These are phyloP conservation scores for Rhorus exstirpatorius DNA, from an alignment of 2,888 invertebrate genomes.

Conservation along the genomic window DNA sequence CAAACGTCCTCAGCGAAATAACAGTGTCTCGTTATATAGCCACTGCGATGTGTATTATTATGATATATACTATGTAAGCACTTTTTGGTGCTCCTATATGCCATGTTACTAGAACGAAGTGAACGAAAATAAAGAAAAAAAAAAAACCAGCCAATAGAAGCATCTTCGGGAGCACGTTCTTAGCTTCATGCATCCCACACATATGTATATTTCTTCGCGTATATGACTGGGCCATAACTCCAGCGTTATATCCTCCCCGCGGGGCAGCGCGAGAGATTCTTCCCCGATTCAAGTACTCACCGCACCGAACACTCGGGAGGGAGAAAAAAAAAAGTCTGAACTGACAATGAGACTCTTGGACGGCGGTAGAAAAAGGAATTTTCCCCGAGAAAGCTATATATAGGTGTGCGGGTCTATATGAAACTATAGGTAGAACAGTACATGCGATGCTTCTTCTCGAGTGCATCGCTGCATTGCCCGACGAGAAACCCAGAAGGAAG, in stretches of 20 bases:
- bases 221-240: neutral
- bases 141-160: too few species aligned
- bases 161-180: too few species aligned
- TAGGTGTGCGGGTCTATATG: neutral
- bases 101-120: too few species aligned
- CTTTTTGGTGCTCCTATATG: too few species aligned
- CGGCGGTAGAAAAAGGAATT: conserved; percentile 14
- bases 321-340: conserved; percentile 60
- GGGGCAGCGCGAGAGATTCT: conserved; percentile 1
- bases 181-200: too few species aligned
- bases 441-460: conserved; percentile 46
- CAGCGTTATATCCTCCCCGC: neutral
- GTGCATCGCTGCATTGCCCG: conserved; percentile 44
- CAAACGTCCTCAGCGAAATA: too few species aligned
- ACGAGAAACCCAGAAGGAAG: conserved; percentile 41
- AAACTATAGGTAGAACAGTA: neutral
- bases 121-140: too few species aligned
- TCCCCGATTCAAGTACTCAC: conserved; percentile 46
- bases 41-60: too few species aligned
- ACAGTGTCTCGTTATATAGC: too few species aligned
- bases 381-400: conserved; percentile 21
- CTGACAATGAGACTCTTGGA: conserved; percentile 47
- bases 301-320: conserved; percentile 28
- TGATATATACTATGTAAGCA: too few species aligned
- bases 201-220: neutral